Percentiles rank a stretch among this genome's conserved stretches.
phyloP scores from a whole-genome alignment of 2,113 vertebrate species.

The Microtus richardsoni region DNA sequence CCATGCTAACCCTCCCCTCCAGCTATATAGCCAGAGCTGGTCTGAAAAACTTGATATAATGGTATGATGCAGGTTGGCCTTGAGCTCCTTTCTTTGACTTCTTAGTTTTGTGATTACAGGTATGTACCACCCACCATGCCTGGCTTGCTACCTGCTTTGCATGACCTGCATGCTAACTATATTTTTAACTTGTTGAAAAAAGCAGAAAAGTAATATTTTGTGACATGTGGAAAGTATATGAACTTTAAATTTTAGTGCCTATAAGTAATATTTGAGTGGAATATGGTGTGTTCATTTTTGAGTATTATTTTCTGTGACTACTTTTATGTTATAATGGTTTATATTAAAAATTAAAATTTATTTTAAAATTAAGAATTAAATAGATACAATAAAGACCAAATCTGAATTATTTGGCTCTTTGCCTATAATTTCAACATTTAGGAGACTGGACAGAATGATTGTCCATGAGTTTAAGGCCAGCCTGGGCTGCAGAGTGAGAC shows the following conservation, averaged over 20 bases:
- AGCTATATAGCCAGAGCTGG: not conserved
- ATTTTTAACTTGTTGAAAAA: slow-evolving; percentile 35
- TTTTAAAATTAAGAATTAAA: not conserved
- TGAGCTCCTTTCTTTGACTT: not conserved
- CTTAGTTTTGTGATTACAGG: not conserved
- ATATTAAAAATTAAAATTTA: no score
- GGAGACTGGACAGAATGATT: not conserved
- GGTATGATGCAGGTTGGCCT: not conserved
- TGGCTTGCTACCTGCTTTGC: not conserved
- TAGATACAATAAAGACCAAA: slow-evolving; percentile 12
- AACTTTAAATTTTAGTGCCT: slow-evolving; percentile 27
- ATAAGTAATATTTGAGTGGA: not conserved
- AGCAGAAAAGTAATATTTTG: slow-evolving; percentile 8
- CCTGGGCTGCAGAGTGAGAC: not conserved
- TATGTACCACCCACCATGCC: not conserved
- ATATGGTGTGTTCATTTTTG: slow-evolving; percentile 8
- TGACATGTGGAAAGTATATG: slow-evolving; percentile 20
- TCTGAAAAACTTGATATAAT: not conserved
- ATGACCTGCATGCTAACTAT: not conserved
- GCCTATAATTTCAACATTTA: not conserved
- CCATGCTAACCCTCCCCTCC: not conserved
- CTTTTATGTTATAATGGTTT: slow-evolving; percentile 13
- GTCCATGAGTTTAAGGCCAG: not conserved
- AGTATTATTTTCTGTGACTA: not conserved
- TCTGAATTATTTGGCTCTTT: slow-evolving; percentile 27